Evolutionary conservation across 92 coral and sea anemone species (phyloP), one percentile per base, ranked within the genome.

Genomic region (Epizoanthus rinbou): DNA sequence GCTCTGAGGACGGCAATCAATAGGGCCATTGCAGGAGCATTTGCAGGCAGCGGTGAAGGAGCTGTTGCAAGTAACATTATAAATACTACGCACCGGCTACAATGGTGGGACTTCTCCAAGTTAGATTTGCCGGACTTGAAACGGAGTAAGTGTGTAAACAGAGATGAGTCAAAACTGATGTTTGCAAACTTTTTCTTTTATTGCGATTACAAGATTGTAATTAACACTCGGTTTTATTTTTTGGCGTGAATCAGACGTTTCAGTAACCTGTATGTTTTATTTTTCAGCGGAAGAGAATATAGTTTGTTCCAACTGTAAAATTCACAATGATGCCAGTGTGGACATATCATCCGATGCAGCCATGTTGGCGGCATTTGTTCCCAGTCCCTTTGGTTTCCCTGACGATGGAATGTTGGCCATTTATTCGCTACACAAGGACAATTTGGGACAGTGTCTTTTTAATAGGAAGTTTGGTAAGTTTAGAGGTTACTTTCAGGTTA

Each of bases 21-120:
- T 57, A 82, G 94, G 3, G 97, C 97, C 67, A 95, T 95, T 33
- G 98, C 98, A 3, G 97, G 97, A 1, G 94, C 95, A 31, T 93
- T 95, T 74, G 98, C 98, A 10, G 95, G 97, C 1, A 91, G 97
- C 54, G 98, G 98, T 5, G 93, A 95, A 65, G 96, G 94, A 58
- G 97, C 97, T 7, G 94, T 95, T 5, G 98, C 98, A 0, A 88
- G 94, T 80, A 95, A 95, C 45, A 95, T 95, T 31, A 92, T 89
- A 69, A 95, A 93, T 68, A 95, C 97, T 5, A 91, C 98, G 18
- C 94, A 89, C 79, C 88, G 99, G 13, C 82, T 97, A 63, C 99
- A 97, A 75, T 87, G 95, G 94, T 97, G 99, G 99, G 97, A 97
- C 73, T 94, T 90, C 73, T 82, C 94, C 3, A 76, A 88, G 68